Evolutionary conservation across 2,888 invertebrate genomes (phyloP).

Genomic region (Lagria hirta): DNA sequence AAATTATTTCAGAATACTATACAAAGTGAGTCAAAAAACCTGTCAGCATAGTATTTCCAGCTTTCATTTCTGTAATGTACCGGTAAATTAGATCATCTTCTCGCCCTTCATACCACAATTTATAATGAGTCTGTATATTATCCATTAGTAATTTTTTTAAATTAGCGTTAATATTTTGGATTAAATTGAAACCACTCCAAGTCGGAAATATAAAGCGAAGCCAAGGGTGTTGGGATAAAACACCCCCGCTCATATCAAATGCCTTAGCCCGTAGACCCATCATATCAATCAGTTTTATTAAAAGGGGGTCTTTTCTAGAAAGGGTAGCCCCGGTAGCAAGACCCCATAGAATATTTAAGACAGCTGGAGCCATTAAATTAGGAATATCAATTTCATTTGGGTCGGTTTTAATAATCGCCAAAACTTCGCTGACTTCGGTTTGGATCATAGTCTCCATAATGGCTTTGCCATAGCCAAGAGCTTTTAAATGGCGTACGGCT

Average conservation of each 20-base stretch:
- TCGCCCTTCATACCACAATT: constrained; percentile 52
- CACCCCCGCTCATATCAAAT: constrained; percentile 50
- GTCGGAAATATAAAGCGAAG: constrained; percentile 63
- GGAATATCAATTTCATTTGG: constrained; percentile 39
- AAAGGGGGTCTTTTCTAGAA: constrained; percentile 50
- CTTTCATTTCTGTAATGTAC: constrained; percentile 63
- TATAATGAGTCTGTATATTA: constrained; percentile 60
- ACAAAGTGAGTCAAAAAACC: constrained; percentile 43
- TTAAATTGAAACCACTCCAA: constrained; percentile 62
- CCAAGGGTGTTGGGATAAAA: constrained; percentile 6
- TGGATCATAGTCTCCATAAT: constrained; percentile 53
- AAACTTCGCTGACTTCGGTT: constrained; percentile 57
- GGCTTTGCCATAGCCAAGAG: constrained; percentile 58
- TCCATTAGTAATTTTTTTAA: constrained; percentile 59
- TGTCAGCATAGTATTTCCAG: constrained; percentile 50
- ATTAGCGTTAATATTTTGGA: constrained; percentile 59
- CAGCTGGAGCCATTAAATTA: constrained; percentile 57
- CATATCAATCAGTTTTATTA: constrained; percentile 55
- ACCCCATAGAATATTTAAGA: constrained; percentile 68
- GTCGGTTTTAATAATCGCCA: constrained; percentile 39
- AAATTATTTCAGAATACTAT: constrained; percentile 4
- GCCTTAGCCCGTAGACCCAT: constrained; percentile 56
- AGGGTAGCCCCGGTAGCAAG: constrained; percentile 57
- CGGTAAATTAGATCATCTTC: constrained; percentile 63
- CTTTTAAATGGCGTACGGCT: constrained; percentile 54